A percentile compares a stretch with the other conserved stretches of the same genome.
phyloP scores from a whole-genome alignment of 2,888 invertebrate genomes.

The Acronicta psi region DNA sequence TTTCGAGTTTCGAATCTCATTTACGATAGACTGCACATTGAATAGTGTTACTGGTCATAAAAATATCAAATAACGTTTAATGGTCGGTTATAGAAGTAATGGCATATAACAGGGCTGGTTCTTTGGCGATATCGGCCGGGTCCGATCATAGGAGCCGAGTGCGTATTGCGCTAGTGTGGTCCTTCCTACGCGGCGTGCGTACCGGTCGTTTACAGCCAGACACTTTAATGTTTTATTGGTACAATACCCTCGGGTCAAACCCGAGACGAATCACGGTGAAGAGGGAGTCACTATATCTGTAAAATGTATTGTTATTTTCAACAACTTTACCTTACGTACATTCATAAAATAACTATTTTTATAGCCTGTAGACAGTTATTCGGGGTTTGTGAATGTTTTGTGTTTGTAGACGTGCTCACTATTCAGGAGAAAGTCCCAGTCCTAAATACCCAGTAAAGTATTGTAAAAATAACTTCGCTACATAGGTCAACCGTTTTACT shows the following conservation, averaged over 20 bases:
- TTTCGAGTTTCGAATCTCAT: conserved; percentile 20
- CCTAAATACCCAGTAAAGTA: no score
- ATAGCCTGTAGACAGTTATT: no score
- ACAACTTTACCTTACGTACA: not conserved
- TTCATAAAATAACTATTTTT: no score
- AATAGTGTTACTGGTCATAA: conserved; percentile 43
- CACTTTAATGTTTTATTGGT: conserved; percentile 59
- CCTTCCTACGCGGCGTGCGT: conserved; percentile 42
- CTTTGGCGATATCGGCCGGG: conserved; percentile 25
- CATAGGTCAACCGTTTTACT: no score
- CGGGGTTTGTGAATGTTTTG: no score
- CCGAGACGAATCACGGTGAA: conserved; percentile 22
- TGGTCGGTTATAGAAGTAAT: conserved; percentile 49
- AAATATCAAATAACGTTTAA: conserved; percentile 51
- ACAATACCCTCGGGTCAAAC: conserved; percentile 54
- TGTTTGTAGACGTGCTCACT: no score
- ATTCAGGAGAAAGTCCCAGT: no score
- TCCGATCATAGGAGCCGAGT: conserved; percentile 33
- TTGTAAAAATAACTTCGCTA: no score
- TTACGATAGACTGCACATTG: conserved; percentile 36
- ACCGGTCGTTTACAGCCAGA: conserved; percentile 43
- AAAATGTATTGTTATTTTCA: conserved; percentile 29
- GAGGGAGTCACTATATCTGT: conserved; percentile 41
- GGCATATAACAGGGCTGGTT: conserved; percentile 42
- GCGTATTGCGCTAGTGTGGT: conserved; percentile 45